Percentiles rank a stretch among this genome's conserved stretches.
phyloP scores from a whole-genome alignment of 2,113 vertebrate species.

The Shinisaurus crocodilurus region DNA sequence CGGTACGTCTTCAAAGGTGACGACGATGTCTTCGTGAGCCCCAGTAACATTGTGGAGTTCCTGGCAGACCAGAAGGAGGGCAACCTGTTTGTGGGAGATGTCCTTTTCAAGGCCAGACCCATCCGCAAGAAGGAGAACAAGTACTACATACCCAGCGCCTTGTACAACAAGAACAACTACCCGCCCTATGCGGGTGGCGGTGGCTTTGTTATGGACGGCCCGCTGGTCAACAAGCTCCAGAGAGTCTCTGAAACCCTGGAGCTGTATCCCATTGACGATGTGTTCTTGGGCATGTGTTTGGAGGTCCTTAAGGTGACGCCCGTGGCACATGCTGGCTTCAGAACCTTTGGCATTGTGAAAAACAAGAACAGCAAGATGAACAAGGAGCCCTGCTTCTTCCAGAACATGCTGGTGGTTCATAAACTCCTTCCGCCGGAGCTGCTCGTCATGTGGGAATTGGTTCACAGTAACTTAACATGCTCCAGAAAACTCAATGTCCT shows the following conservation, averaged over 20 bases:
- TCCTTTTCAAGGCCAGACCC: conserved; percentile 87
- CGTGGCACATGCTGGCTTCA: conserved; percentile 89
- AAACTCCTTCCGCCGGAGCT: conserved; percentile 92
- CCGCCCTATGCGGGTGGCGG: conserved; percentile 95
- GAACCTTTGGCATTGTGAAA: conserved; percentile 93
- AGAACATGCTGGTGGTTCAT: conserved; percentile 94
- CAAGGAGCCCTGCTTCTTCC: conserved; percentile 94
- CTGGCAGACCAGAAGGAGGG: conserved; percentile 78
- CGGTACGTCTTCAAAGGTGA: conserved; percentile 93
- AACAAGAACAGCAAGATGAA: conserved; percentile 94
- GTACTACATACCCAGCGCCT: conserved; percentile 88
- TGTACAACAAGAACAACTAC: conserved; percentile 89
- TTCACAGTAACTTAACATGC: conserved; percentile 90
- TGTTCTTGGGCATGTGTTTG: conserved; percentile 97
- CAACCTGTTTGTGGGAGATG: conserved; percentile 90
- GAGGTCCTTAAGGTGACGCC: conserved; percentile 87
- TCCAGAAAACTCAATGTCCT: conserved; percentile 84
- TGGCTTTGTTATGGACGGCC: conserved; percentile 91
- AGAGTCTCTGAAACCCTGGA: conserved; percentile 84
- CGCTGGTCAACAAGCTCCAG: conserved; percentile 83
- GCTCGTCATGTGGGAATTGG: conserved; percentile 91
- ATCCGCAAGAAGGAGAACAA: conserved; percentile 94
- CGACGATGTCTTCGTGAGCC: conserved; percentile 91
- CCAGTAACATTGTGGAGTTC: conserved; percentile 91
- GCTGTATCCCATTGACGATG: conserved; percentile 94